Base-by-base conservation (phyloP, 2,888 invertebrate genomes). In the Drosophila ezoana region DNA sequence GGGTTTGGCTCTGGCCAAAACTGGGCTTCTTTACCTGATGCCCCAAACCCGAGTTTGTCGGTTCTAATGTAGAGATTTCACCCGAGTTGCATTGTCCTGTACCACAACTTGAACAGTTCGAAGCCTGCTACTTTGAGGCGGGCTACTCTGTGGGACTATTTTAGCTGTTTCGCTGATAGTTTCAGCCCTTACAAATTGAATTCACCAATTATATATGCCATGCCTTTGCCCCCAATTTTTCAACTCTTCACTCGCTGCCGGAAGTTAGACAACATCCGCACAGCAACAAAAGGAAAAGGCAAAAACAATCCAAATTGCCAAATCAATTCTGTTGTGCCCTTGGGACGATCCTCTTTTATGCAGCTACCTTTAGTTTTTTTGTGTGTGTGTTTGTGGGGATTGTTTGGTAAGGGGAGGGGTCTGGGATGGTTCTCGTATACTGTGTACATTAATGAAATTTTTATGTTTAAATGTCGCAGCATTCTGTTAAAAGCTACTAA, bases 391-490 rank as follows among this genome's bases (percentile, higher is more conserved):
- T 28, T 28, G 6, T 49, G n/a, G n/a, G 9, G 20, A 16, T 13
- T 10, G 14, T 33, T 32, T 37, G 9, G 23, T 13, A 13, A 23
- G 4, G 35, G 35, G 11, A 9, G 40, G 40, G 38, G 40, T 11
- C 38, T 57, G 65, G 81, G 67, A 64, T 60, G 68, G 52, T 45
- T 5, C 23, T 23, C 23, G 23, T 23, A 5, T 23, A 54, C 47
- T 59, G 40, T 65, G 67, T 60, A 72, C 67, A 72, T 69, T 77
- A 82, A 85, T 85, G 82, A 87, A 83, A 83, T 85, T 83, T 87
- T 76, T 82, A 82, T 84, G 62, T 81, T 59, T 43, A 47, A 71
- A 67, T 71, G 76, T 79, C 70, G 61, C 65, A 65, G 58, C 74
- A 70, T 74, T 76, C 70, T 70, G 65, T 66, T 54, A 72, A 75